These are phyloP conservation scores for Papilio elwesi DNA, from an alignment of 2,888 invertebrate species.

Conservation along the genomic window DNA sequence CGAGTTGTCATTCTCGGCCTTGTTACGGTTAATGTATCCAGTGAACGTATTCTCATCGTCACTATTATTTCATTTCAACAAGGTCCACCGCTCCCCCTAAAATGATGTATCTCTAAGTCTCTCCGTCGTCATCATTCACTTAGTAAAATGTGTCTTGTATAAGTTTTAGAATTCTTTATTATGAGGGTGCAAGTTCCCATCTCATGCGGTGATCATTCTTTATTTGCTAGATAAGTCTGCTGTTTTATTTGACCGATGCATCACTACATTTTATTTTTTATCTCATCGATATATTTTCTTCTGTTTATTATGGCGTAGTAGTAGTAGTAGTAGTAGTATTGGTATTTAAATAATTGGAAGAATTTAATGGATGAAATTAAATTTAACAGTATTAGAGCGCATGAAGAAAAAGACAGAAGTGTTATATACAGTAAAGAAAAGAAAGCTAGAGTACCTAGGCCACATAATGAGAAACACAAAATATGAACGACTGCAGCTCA, in stretches of 20 bases:
- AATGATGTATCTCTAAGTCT: constrained; percentile 3
- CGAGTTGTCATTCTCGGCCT: too few relatives aligned
- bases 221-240: constrained; percentile 70
- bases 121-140: constrained; percentile 72
- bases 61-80: neutral
- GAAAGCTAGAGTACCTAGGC: too few relatives aligned
- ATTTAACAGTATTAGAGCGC: too few relatives aligned
- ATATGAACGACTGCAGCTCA: too few relatives aligned
- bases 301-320: neutral
- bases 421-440: too few relatives aligned
- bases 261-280: constrained; percentile 23
- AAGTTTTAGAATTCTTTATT: constrained; percentile 37
- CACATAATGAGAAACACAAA: too few relatives aligned
- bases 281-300: constrained; percentile 21
- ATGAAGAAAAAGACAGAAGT: too few relatives aligned
- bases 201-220: constrained; percentile 79
- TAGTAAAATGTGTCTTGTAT: constrained; percentile 67
- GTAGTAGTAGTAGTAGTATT: too few relatives aligned
- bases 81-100: constrained; percentile 11
- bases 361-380: too few relatives aligned
- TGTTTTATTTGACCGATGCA: constrained; percentile 57
- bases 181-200: constrained; percentile 43
- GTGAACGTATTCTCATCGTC: neutral
- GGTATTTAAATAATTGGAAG: too few relatives aligned
- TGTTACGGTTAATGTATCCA: too few relatives aligned